Evolutionary conservation across 2,113 vertebrate species (phyloP).

Genomic region (Marmota flaviventris): DNA sequence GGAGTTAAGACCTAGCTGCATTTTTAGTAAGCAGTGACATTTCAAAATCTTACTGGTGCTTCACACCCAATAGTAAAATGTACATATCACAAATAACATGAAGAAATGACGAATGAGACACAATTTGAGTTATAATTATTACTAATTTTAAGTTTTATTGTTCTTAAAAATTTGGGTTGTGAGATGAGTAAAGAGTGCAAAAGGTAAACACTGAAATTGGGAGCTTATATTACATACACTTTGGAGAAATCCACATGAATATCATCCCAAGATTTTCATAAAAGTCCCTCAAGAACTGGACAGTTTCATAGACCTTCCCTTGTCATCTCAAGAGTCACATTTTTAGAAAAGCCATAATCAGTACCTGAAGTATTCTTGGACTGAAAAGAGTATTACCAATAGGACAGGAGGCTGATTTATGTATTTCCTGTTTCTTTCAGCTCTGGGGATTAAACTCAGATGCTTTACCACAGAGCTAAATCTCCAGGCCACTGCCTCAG

Average conservation of each 20-base stretch:
- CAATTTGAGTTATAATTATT: background rate
- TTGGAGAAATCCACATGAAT: background rate
- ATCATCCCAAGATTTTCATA: background rate
- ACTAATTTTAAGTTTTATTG: background rate
- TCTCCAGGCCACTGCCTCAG: too few species aligned
- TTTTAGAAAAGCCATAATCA: background rate
- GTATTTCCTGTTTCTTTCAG: too few species aligned
- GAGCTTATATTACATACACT: background rate
- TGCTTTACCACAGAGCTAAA: too few species aligned
- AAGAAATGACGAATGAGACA: background rate
- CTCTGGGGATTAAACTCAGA: too few species aligned
- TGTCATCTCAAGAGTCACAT: background rate
- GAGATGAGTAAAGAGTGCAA: background rate
- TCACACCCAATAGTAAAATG: background rate
- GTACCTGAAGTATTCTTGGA: background rate
- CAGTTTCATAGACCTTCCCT: background rate
- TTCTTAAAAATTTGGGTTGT: background rate
- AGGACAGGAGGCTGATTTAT: background rate
- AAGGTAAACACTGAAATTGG: background rate
- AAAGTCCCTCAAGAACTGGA: background rate
- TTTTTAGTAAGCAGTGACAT: slow-evolving; percentile 10
- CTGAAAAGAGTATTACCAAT: background rate
- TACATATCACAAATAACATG: background rate
- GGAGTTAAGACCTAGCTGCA: slow-evolving; percentile 1
- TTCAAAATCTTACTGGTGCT: background rate